Conservation (phyloP, 2,797 vertebrate genomes). For the Myotis planiceps region DNA sequence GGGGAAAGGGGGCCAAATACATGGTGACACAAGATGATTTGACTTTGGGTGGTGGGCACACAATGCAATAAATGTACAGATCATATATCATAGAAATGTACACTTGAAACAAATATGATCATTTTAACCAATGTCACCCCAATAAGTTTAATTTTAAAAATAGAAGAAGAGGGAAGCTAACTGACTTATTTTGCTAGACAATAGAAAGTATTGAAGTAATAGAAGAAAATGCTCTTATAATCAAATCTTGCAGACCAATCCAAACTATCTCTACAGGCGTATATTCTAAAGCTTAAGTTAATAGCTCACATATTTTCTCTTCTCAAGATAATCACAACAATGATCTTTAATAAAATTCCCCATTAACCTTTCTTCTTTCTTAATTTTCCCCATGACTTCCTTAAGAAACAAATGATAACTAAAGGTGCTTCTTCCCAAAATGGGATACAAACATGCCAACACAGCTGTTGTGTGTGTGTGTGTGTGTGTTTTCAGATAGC, state of each 20-base stretch:
- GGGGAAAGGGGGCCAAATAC: background rate
- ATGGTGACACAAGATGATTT: background rate
- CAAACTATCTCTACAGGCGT: background rate
- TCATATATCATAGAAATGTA: background rate
- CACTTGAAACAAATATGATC: background rate
- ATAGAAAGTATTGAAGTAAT: background rate
- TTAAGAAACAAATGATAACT: slow-evolving; percentile 4
- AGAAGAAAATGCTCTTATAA: background rate
- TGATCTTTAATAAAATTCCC: slow-evolving; percentile 1
- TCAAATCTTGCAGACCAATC: background rate
- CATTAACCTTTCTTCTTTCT: background rate
- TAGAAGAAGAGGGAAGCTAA: background rate
- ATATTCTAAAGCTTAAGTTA: background rate
- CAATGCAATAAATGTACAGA: background rate
- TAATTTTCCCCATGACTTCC: background rate
- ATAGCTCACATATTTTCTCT: background rate
- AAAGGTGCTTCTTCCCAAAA: background rate
- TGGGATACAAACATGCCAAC: background rate
- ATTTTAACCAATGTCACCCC: background rate
- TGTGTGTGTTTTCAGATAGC: background rate
- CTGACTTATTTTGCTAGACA: background rate
- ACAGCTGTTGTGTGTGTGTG: background rate
- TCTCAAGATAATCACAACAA: background rate
- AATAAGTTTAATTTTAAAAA: background rate
- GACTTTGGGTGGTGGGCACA: background rate